A percentile compares a stretch with the other conserved stretches of the same genome.
Conservation (phyloP, 2,797 vertebrate species). For the Florisuga fusca region DNA sequence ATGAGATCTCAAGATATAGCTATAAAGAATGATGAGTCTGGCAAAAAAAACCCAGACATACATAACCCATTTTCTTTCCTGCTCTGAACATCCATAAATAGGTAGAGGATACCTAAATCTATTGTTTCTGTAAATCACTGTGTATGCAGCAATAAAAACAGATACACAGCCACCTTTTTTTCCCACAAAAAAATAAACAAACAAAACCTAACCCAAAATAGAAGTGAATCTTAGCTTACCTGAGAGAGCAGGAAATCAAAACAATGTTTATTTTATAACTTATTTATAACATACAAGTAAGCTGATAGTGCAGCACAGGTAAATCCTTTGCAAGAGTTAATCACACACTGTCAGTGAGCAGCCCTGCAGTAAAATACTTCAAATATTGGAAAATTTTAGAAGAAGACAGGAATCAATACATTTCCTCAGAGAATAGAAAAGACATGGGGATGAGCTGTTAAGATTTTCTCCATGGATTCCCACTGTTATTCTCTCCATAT, state of each 20-base stretch:
- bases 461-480: background rate
- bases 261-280: background rate
- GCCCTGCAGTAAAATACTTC: background rate
- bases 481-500: background rate
- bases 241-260: background rate
- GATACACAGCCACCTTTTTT: background rate
- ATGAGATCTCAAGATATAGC: background rate
- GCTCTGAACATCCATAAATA: background rate
- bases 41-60: background rate
- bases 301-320: rapidly evolving
- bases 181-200: background rate
- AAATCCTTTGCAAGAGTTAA: background rate
- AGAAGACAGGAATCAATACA: background rate
- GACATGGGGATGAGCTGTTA: background rate
- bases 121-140: background rate
- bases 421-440: background rate
- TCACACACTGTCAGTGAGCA: background rate
- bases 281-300: background rate
- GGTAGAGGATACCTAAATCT: background rate
- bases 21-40: background rate
- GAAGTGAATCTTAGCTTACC: background rate
- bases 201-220: rapidly evolving
- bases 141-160: background rate
- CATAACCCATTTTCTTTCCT: background rate
- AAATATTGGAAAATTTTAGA: background rate